These are phyloP conservation scores for Euzophera pinguis DNA, from an alignment of 2,888 invertebrate genomes.

Conservation along the genomic window DNA sequence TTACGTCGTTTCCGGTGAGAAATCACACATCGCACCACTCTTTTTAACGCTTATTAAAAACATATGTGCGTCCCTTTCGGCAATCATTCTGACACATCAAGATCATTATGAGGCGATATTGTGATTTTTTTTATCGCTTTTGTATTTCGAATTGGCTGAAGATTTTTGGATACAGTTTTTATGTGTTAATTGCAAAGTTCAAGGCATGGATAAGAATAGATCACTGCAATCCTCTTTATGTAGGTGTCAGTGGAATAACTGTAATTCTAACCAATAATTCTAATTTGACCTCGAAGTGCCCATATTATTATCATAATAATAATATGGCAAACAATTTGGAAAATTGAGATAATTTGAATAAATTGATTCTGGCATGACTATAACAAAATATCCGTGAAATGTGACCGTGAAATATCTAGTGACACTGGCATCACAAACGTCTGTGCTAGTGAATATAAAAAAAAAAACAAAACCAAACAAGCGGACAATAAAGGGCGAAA, in stretches of 20 bases:
- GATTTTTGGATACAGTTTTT: not conserved
- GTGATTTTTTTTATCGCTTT: conserved; percentile 46
- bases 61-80: conserved; percentile 38
- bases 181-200: conserved; percentile 3
- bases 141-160: conserved; percentile 1
- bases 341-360: not conserved
- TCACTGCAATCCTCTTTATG: too few relatives aligned
- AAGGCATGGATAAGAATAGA: too few relatives aligned
- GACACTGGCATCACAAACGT: conserved; percentile 10
- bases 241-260: too few relatives aligned
- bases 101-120: conserved; percentile 73
- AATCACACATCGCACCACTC: conserved; percentile 43
- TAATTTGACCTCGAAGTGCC: too few relatives aligned
- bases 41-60: conserved; percentile 24
- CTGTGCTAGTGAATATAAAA: conserved; percentile 8
- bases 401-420: conserved; percentile 14
- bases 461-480: conserved; percentile 41
- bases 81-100: conserved; percentile 62
- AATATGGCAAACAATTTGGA: not conserved
- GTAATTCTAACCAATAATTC: too few relatives aligned
- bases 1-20: conserved; percentile 73
- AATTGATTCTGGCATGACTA: conserved; percentile 4
- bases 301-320: too few relatives aligned
- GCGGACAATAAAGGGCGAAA: conserved; percentile 34
- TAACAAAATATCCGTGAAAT: conserved; percentile 12